These are phyloP conservation scores for Mya arenaria DNA, from an alignment of 1,140 invertebrate genomes.

Conservation along the genomic window DNA sequence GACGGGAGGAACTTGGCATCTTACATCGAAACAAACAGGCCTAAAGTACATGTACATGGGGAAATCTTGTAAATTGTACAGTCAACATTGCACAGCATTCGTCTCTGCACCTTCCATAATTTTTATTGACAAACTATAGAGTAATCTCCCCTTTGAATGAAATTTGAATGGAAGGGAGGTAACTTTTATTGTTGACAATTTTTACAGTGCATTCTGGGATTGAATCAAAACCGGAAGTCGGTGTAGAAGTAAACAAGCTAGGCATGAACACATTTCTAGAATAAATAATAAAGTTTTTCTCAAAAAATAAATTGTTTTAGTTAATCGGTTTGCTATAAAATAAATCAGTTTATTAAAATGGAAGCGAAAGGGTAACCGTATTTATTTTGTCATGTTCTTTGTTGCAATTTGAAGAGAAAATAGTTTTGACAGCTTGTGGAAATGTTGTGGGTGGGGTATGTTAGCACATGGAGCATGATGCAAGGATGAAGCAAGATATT, in stretches of 20 bases:
- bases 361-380: conserved; percentile 53
- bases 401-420: too few relatives aligned
- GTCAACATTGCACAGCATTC: conserved; percentile 55
- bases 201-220: conserved; percentile 70
- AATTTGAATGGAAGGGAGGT: not conserved
- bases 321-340: too few relatives aligned
- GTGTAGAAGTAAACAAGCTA: not conserved
- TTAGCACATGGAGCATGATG: too few relatives aligned
- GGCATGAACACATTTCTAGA: not conserved
- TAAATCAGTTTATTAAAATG: conserved; percentile 13
- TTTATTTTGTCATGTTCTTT: too few relatives aligned
- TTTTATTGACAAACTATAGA: conserved; percentile 31
- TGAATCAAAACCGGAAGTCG: conserved; percentile 53
- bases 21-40: conserved; percentile 1
- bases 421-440: too few relatives aligned
- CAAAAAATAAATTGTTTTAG: too few relatives aligned
- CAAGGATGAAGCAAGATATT: too few relatives aligned
- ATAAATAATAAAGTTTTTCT: too few relatives aligned
- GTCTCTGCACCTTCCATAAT: conserved; percentile 66
- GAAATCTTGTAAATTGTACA: conserved; percentile 55
- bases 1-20: conserved; percentile 69
- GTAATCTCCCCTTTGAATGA: not conserved
- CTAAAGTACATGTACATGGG: conserved; percentile 57
- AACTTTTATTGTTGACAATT: conserved; percentile 5
- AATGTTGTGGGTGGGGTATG: too few relatives aligned